Evolutionary conservation across 2,888 invertebrate species (phyloP), one percentile per base, ranked within the genome.

Genomic region (Homarus gammarus): DNA sequence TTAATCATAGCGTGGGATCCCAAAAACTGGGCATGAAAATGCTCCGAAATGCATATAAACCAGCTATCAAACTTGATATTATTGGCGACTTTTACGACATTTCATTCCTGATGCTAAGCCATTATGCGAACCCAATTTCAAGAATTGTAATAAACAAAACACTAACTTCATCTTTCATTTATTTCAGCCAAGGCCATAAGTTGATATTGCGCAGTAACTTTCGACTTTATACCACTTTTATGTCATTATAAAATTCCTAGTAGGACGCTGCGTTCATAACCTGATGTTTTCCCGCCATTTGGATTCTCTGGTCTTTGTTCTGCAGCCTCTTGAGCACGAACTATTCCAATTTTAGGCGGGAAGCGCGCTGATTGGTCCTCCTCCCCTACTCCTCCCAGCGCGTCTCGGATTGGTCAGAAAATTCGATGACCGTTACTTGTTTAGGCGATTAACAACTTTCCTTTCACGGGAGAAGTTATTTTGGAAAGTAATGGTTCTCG

Each of bases 111-210:
- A 87, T 87, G 87, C 87, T 70, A 72, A 87, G 87, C 51, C 84
- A 84, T 89, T 84, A 89, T 84, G 84, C 84, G 78, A 89, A 79
- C 77, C 84, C 89, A 89, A 84, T 89, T 89, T 84, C 84, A 84
- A 84, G 89, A 84, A 84, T 70, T 56, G 89, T 84, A 84, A 84
- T 89, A 89, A 84, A 89, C 89, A 89, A 89, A 89, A 89, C 89
- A 84, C 89, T 84, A 89, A 84, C 89, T 78, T 79, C 89, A 89
- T 89, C 84, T 89, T 89, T 89, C 84, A 89, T 89, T 89, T 89
- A 89, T 89, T 89, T 84, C 89, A 78, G 77, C 68, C 78, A 3
- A 51, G 78, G 79, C 84, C 84, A 84, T 89, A 89, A 89, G 84
- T 78, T 78, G 89, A 84, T 89, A 89, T 89, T 77, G 84, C 89